Percentiles rank a stretch among this genome's conserved stretches.
phyloP scores from a whole-genome alignment of 2,888 invertebrate species.

The Tigriopus californicus region DNA sequence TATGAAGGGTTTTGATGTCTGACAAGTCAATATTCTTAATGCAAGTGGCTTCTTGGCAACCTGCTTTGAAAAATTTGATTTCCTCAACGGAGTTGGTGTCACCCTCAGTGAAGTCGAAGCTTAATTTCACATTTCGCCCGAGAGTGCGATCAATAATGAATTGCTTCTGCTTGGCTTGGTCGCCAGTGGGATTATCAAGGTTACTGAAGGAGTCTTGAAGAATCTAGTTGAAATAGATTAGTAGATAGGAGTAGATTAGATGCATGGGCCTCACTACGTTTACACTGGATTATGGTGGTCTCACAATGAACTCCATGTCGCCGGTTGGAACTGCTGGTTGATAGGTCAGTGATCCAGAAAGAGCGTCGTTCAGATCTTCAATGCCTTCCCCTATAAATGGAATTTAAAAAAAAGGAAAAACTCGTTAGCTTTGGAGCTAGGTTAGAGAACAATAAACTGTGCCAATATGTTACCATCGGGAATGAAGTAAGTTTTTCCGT shows the following conservation, averaged over 20 bases:
- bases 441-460: too few relatives aligned
- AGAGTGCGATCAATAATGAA: not conserved
- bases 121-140: not conserved
- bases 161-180: not conserved
- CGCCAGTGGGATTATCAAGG: not conserved
- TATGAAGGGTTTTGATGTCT: too few relatives aligned
- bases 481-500: slow-evolving; percentile 20
- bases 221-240: not conserved
- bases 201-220: not conserved
- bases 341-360: slow-evolving; percentile 9
- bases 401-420: too few relatives aligned
- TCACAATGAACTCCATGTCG: slow-evolving; percentile 4
- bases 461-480: not conserved
- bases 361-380: slow-evolving; percentile 8
- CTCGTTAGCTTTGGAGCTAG: too few relatives aligned
- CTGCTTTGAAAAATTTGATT: not conserved
- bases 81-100: not conserved
- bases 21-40: too few relatives aligned
- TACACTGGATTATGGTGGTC: not conserved
- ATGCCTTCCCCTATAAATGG: not conserved
- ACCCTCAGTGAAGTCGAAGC: not conserved
- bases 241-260: too few relatives aligned
- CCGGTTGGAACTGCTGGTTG: slow-evolving; percentile 10
- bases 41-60: too few relatives aligned
- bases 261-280: not conserved